Base-by-base conservation (phyloP, 2,888 invertebrate genomes). In the Trisateles emortualis region DNA sequence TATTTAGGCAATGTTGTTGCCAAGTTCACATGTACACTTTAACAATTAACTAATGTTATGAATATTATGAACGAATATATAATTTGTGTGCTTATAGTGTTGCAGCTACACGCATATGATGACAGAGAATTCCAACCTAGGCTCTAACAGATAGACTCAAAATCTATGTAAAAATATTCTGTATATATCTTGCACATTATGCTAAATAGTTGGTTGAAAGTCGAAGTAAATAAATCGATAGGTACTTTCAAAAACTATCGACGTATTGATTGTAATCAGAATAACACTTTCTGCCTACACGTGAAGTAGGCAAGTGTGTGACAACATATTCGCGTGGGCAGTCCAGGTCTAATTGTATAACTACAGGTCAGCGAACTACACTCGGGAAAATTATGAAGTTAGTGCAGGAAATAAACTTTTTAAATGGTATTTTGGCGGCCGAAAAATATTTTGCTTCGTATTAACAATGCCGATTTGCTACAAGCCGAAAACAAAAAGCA, bases 341-440 rank as follows among this genome's bases (percentile, higher is more conserved):
- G 43, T 9, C 33, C 33, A 62, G 55, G 51, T 59, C 33, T 72
- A 64, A 63, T 62, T 53, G 49, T 68, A 59, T 43, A 60, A 59
- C 48, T 52, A 49, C 50, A 59, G 70, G 70, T 74, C 73, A 72
- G 41, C 72, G 65, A 74, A 68, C 73, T 57, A 39, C 0, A 17
- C 13, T 19, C 29, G 10, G 11, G 5, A 44, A 59, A 42, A 59
- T 42, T 57, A 64, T 50, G n/a, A 46, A 52, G 35, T 40, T 17
- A 8, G 14, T 26, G 22, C 6, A 45, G 32, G n/a, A 52, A 49
- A 46, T 9, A 42, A 26, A 47, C 0, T 44, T 49, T 49, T 19
- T 19, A 2, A 19, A 19, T 26, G 26, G 1, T 29, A 32, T 54
- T 48, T 38, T 35, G 16, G 44, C n/a, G 16, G 32, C 0, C n/a